These are phyloP conservation scores for Macrophya annulata DNA, from an alignment of 2,888 invertebrate genomes.

Conservation along the genomic window DNA sequence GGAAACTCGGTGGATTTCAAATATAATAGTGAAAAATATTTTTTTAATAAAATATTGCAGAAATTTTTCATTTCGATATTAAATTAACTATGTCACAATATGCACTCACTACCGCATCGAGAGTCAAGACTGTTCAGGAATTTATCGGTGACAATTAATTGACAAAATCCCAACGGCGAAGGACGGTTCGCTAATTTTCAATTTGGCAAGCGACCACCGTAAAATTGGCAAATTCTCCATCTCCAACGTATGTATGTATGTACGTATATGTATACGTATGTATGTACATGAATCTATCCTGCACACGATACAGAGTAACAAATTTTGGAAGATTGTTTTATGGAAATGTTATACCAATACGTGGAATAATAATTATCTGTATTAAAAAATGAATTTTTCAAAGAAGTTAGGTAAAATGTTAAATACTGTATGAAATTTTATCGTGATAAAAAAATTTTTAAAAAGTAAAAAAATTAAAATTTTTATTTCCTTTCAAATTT, in stretches of 20 bases:
- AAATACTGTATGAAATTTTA: not conserved
- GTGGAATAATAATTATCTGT: not conserved
- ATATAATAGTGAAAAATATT: not conserved
- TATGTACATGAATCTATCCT: not conserved
- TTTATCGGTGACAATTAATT: constrained; percentile 53
- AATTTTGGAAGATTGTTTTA: constrained; percentile 7
- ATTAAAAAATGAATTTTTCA: not conserved
- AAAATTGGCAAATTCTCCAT: constrained; percentile 54
- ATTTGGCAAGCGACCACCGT: constrained; percentile 53
- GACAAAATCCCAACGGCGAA: constrained; percentile 48
- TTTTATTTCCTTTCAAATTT: not conserved
- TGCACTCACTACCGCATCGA: not conserved
- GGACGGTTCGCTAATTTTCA: constrained; percentile 55
- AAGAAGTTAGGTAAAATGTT: not conserved
- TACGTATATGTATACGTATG: not conserved
- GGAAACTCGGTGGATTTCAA: not conserved
- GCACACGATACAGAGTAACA: not conserved
- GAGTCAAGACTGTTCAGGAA: constrained; percentile 42
- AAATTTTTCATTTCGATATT: not conserved
- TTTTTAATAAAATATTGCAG: not conserved
- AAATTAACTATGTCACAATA: not conserved
- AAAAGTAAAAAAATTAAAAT: not conserved
- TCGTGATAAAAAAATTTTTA: not conserved
- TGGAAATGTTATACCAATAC: not conserved
- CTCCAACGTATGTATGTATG: not conserved